These are phyloP conservation scores for Meloidogyne hapla DNA, from an alignment of 1,140 invertebrate genomes.

Conservation along the genomic window DNA sequence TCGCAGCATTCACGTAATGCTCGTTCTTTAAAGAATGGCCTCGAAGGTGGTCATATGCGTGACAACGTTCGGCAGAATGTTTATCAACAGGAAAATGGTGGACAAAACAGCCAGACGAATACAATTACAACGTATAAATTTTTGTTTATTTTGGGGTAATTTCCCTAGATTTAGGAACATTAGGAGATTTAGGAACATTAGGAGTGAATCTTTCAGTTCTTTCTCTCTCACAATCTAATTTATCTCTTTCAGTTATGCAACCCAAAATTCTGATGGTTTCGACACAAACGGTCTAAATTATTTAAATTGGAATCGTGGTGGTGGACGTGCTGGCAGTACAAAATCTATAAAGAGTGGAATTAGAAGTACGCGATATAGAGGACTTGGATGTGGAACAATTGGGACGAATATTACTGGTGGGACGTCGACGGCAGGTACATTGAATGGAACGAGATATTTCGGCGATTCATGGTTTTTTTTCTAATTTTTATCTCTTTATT, in stretches of 20 bases:
- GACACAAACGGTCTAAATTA: conserved; percentile 14
- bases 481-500: neutral
- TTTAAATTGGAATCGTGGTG: conserved; percentile 11
- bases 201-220: too few relatives aligned
- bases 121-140: conserved; percentile 19
- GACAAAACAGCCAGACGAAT: conserved; percentile 21
- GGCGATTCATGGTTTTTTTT: conserved; percentile 7
- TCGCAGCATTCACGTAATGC: conserved; percentile 21
- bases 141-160: neutral
- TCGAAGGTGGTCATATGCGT: neutral
- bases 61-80: neutral
- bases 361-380: neutral
- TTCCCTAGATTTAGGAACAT: too few relatives aligned
- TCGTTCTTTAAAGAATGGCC: conserved; percentile 9
- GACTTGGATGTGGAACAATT: neutral
- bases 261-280: conserved; percentile 10
- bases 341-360: neutral
- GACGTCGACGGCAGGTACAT: neutral
- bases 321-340: neutral
- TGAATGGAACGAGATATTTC: neutral
- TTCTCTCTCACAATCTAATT: too few relatives aligned
- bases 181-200: too few relatives aligned
- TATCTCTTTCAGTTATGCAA: conserved; percentile 17
- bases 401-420: neutral
- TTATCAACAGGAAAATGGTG: neutral